A percentile compares a stretch with the other conserved stretches of the same genome.
Evolutionary conservation across 2,797 vertebrate species (phyloP).

Genomic region (Characodon lateralis): DNA sequence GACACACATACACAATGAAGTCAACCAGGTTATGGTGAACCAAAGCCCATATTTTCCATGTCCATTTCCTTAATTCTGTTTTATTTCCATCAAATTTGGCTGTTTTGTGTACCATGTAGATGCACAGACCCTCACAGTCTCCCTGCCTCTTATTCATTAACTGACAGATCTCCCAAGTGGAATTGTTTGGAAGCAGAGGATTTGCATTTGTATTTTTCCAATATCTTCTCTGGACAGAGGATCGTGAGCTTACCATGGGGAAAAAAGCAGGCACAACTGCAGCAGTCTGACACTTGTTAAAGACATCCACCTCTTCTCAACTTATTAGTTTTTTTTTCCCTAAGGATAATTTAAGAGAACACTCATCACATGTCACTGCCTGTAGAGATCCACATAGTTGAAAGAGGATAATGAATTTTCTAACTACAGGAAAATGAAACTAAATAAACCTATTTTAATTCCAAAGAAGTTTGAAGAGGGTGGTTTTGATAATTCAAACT

Average conservation of each 20-base stretch:
- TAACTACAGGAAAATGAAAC: too few species aligned
- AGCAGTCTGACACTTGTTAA: constrained; percentile 56
- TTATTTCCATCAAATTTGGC: background rate
- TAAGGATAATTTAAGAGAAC: constrained; percentile 39
- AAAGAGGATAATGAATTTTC: constrained; percentile 21
- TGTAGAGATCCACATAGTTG: constrained; percentile 41
- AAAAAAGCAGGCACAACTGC: constrained; percentile 32
- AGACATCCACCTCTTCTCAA: constrained; percentile 58
- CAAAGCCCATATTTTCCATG: constrained; percentile 45
- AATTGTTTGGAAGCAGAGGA: constrained; percentile 61
- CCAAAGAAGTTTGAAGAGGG: background rate
- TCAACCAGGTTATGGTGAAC: constrained; percentile 65
- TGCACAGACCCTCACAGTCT: constrained; percentile 7
- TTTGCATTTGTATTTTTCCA: constrained; percentile 79
- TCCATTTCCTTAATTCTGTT: constrained; percentile 29
- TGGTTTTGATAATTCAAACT: background rate
- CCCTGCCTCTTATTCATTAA: constrained; percentile 61
- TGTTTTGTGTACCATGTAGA: background rate
- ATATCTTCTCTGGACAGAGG: constrained; percentile 67
- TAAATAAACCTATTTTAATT: too few species aligned
- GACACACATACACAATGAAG: constrained; percentile 29
- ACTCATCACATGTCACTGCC: constrained; percentile 37
- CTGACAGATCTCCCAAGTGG: constrained; percentile 69
- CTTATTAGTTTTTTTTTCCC: constrained; percentile 19
- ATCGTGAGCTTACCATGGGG: constrained; percentile 65